Percentiles rank a stretch among this genome's conserved stretches.
Conservation (phyloP, 53 echinoderm and acorn worm species). For the Stichopus horrens region DNA sequence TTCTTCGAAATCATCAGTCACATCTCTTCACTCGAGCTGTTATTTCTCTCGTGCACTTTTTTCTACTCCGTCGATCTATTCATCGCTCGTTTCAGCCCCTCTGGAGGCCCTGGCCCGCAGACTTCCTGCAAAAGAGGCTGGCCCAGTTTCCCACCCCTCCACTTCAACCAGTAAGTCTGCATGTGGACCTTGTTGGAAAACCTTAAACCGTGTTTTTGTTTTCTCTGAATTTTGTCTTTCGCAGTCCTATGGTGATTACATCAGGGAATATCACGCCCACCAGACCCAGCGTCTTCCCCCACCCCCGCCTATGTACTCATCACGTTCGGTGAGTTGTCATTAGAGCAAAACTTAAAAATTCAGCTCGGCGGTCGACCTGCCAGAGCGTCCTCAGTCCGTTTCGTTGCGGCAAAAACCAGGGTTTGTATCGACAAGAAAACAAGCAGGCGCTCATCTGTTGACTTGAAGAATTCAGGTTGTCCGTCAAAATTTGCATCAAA, state of each 20-base stretch:
- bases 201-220: neutral
- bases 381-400: neutral
- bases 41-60: neutral
- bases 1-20: neutral
- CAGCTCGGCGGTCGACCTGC: neutral
- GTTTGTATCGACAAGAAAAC: neutral
- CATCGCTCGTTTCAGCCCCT: neutral
- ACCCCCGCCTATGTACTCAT: slow-evolving; percentile 27
- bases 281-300: slow-evolving; percentile 66
- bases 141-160: slow-evolving; percentile 28
- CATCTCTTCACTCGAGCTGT: neutral
- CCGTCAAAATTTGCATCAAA: too few relatives aligned
- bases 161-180: slow-evolving; percentile 22
- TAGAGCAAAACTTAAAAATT: neutral
- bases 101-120: slow-evolving; percentile 35
- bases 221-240: slow-evolving; percentile 24
- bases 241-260: slow-evolving; percentile 87
- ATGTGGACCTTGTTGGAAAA: neutral
- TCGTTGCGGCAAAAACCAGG: neutral
- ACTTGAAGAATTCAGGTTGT: too few relatives aligned
- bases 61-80: neutral
- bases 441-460: too few relatives aligned
- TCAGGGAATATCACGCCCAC: slow-evolving; percentile 78
- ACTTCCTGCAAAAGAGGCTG: slow-evolving; percentile 6
- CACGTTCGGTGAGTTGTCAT: slow-evolving; percentile 26